These are phyloP conservation scores for Cyanistes caeruleus DNA, from an alignment of 2,113 vertebrate genomes.

Conservation along the genomic window DNA sequence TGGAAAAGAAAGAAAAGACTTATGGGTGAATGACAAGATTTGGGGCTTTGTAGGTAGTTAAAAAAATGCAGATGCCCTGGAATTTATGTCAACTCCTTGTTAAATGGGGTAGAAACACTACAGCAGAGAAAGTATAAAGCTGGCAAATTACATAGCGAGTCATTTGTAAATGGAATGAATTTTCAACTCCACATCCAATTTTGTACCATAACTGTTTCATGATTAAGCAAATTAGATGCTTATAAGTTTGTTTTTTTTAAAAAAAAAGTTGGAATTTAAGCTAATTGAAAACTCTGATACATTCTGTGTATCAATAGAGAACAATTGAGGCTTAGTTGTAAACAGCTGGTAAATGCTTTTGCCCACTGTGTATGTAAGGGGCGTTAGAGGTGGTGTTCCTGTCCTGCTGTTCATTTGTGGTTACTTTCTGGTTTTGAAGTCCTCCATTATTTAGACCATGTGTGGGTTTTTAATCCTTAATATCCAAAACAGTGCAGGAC, in stretches of 20 bases:
- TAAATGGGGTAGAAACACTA: not conserved
- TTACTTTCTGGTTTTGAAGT: not conserved
- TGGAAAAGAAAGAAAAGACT: not conserved
- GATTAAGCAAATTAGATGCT: not conserved
- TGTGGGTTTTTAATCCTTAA: not conserved
- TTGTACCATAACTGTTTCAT: not conserved
- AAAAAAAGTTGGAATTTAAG: not conserved
- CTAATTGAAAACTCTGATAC: not conserved
- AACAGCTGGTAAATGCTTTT: not conserved
- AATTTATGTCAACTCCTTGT: not conserved
- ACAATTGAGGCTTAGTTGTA: not conserved
- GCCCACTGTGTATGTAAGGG: accelerated
- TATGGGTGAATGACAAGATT: not conserved
- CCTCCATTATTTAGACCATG: not conserved
- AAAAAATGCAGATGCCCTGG: not conserved
- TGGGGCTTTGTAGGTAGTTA: not conserved
- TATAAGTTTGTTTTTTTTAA: not conserved
- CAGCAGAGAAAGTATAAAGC: not conserved
- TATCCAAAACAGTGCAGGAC: not conserved
- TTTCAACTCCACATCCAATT: not conserved
- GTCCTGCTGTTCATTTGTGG: not conserved
- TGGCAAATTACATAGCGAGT: not conserved
- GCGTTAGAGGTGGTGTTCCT: not conserved
- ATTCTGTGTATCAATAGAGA: not conserved
- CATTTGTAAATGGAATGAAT: not conserved